phyloP scores from a whole-genome alignment of 2,888 invertebrate genomes.

The Synanthedon tipuliformis region DNA sequence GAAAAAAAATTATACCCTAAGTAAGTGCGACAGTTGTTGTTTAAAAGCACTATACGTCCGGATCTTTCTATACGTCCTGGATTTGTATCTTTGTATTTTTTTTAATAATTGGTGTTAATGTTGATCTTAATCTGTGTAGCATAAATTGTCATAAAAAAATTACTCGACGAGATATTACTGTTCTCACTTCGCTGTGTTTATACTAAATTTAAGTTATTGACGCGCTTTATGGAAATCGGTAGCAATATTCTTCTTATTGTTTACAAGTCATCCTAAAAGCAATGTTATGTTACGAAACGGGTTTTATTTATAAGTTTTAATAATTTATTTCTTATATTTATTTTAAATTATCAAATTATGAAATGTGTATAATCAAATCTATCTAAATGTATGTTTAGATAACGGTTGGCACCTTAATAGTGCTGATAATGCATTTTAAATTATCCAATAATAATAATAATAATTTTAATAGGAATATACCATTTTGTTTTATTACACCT shows the following conservation, averaged over 20 bases:
- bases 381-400: slow-evolving; percentile 48
- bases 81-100: slow-evolving; percentile 8
- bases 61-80: no score
- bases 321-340: background rate
- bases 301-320: background rate
- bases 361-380: slow-evolving; percentile 17
- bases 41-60: no score
- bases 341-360: background rate
- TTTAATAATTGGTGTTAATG: slow-evolving; percentile 43
- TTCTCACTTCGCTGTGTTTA: slow-evolving; percentile 12
- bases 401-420: slow-evolving; percentile 37
- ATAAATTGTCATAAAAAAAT: slow-evolving; percentile 13
- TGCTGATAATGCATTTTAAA: slow-evolving; percentile 54
- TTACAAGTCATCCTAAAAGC: background rate
- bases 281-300: background rate
- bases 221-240: background rate
- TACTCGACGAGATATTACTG: slow-evolving; percentile 13
- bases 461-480: background rate
- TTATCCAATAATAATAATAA: slow-evolving; percentile 39
- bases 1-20: no score
- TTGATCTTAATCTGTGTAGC: slow-evolving; percentile 29
- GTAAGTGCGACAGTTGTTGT: no score
- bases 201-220: background rate
- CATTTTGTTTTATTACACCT: background rate
- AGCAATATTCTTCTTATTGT: background rate